Evolutionary conservation across 2,797 vertebrate genomes (phyloP), one percentile per base, ranked within the genome.

Genomic region (Pangasius krempfi): DNA sequence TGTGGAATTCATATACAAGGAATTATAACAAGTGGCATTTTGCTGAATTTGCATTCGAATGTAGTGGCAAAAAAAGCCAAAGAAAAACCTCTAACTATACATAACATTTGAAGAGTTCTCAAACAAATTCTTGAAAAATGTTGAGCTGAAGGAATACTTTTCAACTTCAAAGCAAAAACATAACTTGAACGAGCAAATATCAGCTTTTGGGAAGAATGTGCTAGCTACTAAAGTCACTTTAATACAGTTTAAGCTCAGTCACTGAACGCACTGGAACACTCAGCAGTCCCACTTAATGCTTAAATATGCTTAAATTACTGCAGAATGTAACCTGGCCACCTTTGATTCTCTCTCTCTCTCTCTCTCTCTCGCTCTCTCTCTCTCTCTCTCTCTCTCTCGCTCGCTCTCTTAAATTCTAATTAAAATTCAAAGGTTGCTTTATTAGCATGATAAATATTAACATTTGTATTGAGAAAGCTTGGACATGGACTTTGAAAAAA

Each of bases 371-470:
- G 6, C 40, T 5, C 40, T 44, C 40, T 44, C 40, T 44, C 40
- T 44, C 40, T 47, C 44, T 47, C 44, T 47, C 44, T 47, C 40
- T 40, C 40, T 93, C 92, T 94, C 94, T 95, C 91, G 92, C 93
- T 92, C 92, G 93, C 92, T 92, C 94, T 95, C 92, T 93, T 92
- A 8, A 62, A 27, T 64, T 27, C 8, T 27, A 3, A 64, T 64
- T 64, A 27, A 64, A 64, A 64, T 25, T 64, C 25, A 64, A 64
- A 64, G 60, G 9, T 27, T 64, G 60, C 60, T 64, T n/a, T 64
- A 10, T n/a, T 64, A 6, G 6, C 60, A 64, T 64, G 3, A 64
- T 27, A 27, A 9, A 27, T 9, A 62, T 25, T 7, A 62, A 62
- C 54, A 56, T 56, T 56, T 56, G 14, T 56, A 56, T 56, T 56